Base-by-base conservation (phyloP, 2,888 invertebrate species). In the Prostheceraeus crozeri region DNA sequence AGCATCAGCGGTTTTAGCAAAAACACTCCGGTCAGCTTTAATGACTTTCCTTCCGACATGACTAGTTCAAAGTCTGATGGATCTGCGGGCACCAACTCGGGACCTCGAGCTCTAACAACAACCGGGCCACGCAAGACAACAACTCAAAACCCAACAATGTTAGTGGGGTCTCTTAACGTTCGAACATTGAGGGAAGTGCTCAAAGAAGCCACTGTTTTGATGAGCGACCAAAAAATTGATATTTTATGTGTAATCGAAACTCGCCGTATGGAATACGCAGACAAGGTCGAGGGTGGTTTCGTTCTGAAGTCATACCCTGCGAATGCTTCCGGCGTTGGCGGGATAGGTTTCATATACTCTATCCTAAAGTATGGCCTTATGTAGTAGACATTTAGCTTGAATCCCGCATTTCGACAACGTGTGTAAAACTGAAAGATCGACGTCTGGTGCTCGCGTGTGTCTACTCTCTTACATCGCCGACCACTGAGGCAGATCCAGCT, bases 321-420 rank as follows among this genome's bases (percentile, higher is more conserved):
- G 6, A 40, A 40, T 16, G 14, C 25, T 23, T 4, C 48, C 6
- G 48, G 23, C 48, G 23, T 48, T 19, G 48, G 48, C 25, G 14
- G 48, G 28, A 48, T 48, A n/a, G 48, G 27, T 14, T 48, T 48
- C 25, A 3, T n/a, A n/a, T 48, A 6, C 25, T 48, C 14, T 11
- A 25, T 48, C 48, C 48, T 10, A 48, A 48, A 30, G 27, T 48
- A 48, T 48, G 27, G 19, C 25, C 23, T 19, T 30, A 48, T 48
- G 19, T 48, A 28, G n/a, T 4, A 14, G 14, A 40, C 40, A 40
- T 40, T 40, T 14, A 40, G n/a, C 40, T 40, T 16, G 40, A 40
- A 6, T 19, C 40, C 14, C n/a, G 40, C n/a, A 40, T 40, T 19
- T 40, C 40, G 6, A 4, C 40, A 40, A 4, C 19, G n/a, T 40